These are phyloP conservation scores for Orchestes rusci DNA, from an alignment of 2,888 invertebrate species.

Conservation along the genomic window DNA sequence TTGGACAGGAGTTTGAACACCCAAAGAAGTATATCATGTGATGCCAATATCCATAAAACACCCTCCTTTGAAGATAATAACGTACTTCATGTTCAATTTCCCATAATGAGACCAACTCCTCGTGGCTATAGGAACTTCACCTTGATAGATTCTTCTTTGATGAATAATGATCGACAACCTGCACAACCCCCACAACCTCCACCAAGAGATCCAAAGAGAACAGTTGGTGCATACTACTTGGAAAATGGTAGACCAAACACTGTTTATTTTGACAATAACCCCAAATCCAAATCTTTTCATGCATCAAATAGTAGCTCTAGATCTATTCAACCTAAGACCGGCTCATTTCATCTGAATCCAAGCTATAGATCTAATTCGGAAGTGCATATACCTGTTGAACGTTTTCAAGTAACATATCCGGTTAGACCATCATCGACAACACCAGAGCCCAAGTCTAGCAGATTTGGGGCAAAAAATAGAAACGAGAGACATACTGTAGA, in stretches of 20 bases:
- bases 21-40: slow-evolving; percentile 40
- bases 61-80: slow-evolving; percentile 33
- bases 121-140: slow-evolving; percentile 35
- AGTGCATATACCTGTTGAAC: slow-evolving; percentile 37
- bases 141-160: slow-evolving; percentile 32
- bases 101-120: slow-evolving; percentile 34
- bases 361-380: slow-evolving; percentile 40
- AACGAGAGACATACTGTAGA: slow-evolving; percentile 30
- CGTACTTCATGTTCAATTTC: slow-evolving; percentile 37
- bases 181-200: slow-evolving; percentile 61
- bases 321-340: slow-evolving; percentile 38
- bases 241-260: slow-evolving; percentile 45
- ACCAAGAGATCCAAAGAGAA: slow-evolving; percentile 65
- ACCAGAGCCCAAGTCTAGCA: slow-evolving; percentile 35
- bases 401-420: slow-evolving; percentile 30
- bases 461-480: slow-evolving; percentile 24
- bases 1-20: slow-evolving; percentile 27
- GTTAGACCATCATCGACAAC: slow-evolving; percentile 42
- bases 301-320: slow-evolving; percentile 31
- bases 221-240: slow-evolving; percentile 44
- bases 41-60: slow-evolving; percentile 39
- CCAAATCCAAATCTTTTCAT: slow-evolving; percentile 30
- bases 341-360: slow-evolving; percentile 31
- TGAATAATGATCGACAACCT: slow-evolving; percentile 27
- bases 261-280: slow-evolving; percentile 47